Evolutionary conservation across 2,888 invertebrate species (phyloP).

Genomic region (Malthinus seriepunctatus): DNA sequence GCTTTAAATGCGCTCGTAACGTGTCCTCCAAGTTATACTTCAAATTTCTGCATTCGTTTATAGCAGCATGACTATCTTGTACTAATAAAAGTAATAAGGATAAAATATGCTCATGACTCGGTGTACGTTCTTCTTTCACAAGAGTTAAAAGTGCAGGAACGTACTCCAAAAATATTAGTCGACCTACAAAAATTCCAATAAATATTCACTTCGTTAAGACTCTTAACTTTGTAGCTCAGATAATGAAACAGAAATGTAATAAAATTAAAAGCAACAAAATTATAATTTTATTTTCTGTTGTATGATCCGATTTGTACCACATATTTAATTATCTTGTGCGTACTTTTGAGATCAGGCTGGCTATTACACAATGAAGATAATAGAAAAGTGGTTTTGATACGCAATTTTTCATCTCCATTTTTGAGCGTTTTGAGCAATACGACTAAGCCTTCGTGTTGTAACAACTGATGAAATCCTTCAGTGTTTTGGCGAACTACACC

Average conservation of each 20-base stretch:
- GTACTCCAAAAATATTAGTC: conserved; percentile 43
- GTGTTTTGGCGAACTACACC: conserved; percentile 68
- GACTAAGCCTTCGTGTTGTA: conserved; percentile 67
- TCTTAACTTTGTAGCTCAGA: no score
- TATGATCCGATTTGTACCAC: no score
- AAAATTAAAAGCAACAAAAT: no score
- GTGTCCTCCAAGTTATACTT: conserved; percentile 52
- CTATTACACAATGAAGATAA: conserved; percentile 63
- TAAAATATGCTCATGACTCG: conserved; percentile 58
- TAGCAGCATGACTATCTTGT: conserved; percentile 51
- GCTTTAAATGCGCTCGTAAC: conserved; percentile 49
- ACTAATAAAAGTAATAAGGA: conserved; percentile 55
- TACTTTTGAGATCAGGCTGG: conserved; percentile 62
- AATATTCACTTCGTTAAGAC: not conserved
- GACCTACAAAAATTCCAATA: conserved; percentile 34
- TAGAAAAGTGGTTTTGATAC: conserved; percentile 76
- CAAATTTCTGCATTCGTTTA: conserved; percentile 53
- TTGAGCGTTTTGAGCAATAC: conserved; percentile 64
- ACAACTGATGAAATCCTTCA: conserved; percentile 64
- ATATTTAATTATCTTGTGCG: no score
- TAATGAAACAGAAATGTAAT: no score
- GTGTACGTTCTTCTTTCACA: conserved; percentile 39
- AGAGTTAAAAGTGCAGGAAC: conserved; percentile 43
- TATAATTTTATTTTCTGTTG: no score
- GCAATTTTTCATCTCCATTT: conserved; percentile 61